These are phyloP conservation scores for Adoxophyes honmai DNA, from an alignment of 1,140 invertebrate genomes.

Conservation along the genomic window DNA sequence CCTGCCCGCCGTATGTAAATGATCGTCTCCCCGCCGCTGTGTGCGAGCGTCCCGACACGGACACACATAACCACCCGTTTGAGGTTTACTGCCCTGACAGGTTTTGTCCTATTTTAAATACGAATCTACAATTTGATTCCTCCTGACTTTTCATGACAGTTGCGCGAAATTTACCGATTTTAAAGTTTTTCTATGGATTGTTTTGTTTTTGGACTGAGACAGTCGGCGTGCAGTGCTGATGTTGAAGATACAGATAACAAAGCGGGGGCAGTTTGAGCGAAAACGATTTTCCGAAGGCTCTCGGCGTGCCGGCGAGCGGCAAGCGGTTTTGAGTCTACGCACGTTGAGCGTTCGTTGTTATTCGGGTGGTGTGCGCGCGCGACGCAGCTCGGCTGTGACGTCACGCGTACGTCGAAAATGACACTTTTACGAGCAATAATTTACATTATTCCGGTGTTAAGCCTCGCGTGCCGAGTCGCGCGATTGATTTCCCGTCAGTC, in stretches of 20 bases:
- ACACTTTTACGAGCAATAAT: constrained; percentile 74
- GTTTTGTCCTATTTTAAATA: constrained; percentile 73
- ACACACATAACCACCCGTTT: constrained; percentile 41
- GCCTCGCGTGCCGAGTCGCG: constrained; percentile 54
- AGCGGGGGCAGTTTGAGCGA: constrained; percentile 49
- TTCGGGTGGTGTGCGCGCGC: no score
- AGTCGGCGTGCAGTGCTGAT: constrained; percentile 46
- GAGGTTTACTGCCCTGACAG: constrained; percentile 73
- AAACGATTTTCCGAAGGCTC: constrained; percentile 38
- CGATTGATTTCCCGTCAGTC: constrained; percentile 72
- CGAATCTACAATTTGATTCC: constrained; percentile 49
- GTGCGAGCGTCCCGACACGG: constrained; percentile 37
- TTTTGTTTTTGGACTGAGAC: no score
- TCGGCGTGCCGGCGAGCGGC: constrained; percentile 4
- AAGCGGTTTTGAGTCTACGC: constrained; percentile 30
- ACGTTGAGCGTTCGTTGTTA: background rate
- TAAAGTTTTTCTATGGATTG: constrained; percentile 1
- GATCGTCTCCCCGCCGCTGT: constrained; percentile 59
- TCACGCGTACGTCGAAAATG: constrained; percentile 67
- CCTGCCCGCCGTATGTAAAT: constrained; percentile 70
- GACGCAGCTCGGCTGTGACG: constrained; percentile 39
- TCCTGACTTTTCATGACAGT: constrained; percentile 26
- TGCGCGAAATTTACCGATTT: constrained; percentile 2
- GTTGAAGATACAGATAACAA: constrained; percentile 60
- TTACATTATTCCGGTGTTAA: constrained; percentile 71